Base-by-base conservation (phyloP, 64 coral and sea anemone genomes). In the Astreopora myriophthalma region DNA sequence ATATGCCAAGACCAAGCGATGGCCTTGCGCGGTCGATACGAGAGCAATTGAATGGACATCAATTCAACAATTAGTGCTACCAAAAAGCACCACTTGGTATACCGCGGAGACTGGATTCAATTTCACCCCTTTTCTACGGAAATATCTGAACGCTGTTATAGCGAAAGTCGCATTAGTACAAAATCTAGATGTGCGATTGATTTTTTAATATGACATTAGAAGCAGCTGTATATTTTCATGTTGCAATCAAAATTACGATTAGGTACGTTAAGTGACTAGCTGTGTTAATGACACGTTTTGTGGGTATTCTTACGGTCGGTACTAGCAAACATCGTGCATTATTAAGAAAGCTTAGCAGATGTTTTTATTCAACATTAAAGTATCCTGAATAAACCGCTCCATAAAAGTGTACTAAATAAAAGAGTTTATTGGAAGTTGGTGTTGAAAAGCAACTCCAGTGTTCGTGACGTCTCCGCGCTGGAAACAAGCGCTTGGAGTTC, bases 341-440 rank as follows among this genome's bases (percentile, higher is more conserved):
- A 66, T 83, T 83, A 37, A 83, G 79, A 83, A 83, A 83, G 79
- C 79, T 65, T 37, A 83, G 79, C 79, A 83, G 79, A 83, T 83
- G 79, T 83, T 83, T 83, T 83, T 83, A 83, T 83, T 83, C 79
- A 83, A 83, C 79, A 83, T 83, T 63, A 38, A 83, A 83, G 58
- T 83, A 57, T 83, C 33, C 79, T 83, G 29, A 83, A 83, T 83
- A 83, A 83, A 83, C 79, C 32, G 5, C 30, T 19, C 34, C 37
- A 64, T 83, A 38, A 68, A 73, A 83, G 79, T 83, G 48, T 38
- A 60, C 48, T 57, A 60, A 80, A 83, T 57, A 37, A 83, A 57
- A 64, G 34, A 27, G 57, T 83, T 62, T 64, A 83, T 83, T 64
- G 32, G 8, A n/a, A 83, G 34, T 83, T 83, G 79, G 79, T 83